phyloP scores from a whole-genome alignment of 2,113 vertebrate genomes.

The Tachuris rubrigastra region DNA sequence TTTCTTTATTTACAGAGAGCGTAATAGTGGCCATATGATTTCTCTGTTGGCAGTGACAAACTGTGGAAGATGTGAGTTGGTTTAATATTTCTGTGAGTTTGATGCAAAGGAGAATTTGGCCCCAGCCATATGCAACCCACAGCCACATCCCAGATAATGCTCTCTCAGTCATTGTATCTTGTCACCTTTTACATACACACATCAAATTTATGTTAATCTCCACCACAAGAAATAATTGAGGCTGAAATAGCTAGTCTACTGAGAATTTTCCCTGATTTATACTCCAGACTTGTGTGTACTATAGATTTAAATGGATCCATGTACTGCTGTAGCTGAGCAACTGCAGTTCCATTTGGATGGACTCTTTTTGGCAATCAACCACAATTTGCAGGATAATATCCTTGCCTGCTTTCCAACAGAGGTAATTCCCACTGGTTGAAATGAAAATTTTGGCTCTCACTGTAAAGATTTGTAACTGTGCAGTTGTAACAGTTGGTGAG shows the following conservation, averaged over 20 bases:
- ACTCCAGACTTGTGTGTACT: not conserved
- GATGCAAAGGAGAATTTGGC: not conserved
- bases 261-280: not conserved
- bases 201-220: not conserved
- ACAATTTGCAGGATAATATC: not conserved
- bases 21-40: not conserved
- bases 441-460: not conserved
- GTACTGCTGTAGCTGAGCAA: not conserved
- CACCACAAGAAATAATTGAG: constrained; percentile 7
- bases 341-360: not conserved
- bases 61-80: not conserved
- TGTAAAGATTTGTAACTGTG: not conserved
- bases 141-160: not conserved
- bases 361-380: not conserved
- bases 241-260: not conserved
- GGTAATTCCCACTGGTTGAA: not conserved
- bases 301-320: not conserved
- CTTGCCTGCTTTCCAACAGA: not conserved
- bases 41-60: not conserved
- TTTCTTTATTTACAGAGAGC: not conserved
- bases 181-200: not conserved
- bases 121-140: not conserved
- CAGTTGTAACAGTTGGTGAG: not conserved
- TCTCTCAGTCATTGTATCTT: not conserved
- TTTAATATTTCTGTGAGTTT: not conserved